A percentile compares a stretch with the other conserved stretches of the same genome.
Evolutionary conservation across 1,140 invertebrate species (phyloP).

Genomic region (Drosophila ficusphila): DNA sequence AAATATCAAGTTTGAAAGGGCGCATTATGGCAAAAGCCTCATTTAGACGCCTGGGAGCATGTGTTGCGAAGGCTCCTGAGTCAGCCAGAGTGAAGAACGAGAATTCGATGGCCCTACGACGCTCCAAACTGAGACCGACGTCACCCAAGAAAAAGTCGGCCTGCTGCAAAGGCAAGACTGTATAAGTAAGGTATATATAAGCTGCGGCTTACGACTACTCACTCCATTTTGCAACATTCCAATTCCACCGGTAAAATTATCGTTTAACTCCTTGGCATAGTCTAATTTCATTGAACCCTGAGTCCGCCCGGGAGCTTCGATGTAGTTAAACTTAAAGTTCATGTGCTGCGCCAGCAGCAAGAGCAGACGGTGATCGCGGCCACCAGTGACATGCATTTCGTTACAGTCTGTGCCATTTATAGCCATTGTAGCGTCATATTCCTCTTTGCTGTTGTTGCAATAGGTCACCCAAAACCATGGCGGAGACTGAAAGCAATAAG

Average conservation of each 20-base stretch:
- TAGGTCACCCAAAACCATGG: slow-evolving; percentile 90
- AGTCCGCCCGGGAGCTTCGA: slow-evolving; percentile 88
- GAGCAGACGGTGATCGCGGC: slow-evolving; percentile 88
- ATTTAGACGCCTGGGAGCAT: slow-evolving; percentile 88
- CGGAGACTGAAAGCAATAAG: slow-evolving; percentile 86
- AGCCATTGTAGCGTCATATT: not conserved
- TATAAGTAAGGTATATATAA: slow-evolving; percentile 4
- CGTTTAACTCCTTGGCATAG: slow-evolving; percentile 85
- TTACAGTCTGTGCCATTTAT: slow-evolving; percentile 71
- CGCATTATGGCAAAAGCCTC: slow-evolving; percentile 89
- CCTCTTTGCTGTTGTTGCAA: slow-evolving; percentile 71
- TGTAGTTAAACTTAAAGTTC: slow-evolving; percentile 88
- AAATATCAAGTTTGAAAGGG: slow-evolving; percentile 89
- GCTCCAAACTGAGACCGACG: slow-evolving; percentile 88
- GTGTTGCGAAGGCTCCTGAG: slow-evolving; percentile 89
- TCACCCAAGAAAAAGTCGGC: slow-evolving; percentile 89
- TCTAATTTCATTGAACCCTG: slow-evolving; percentile 87
- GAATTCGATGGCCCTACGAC: slow-evolving; percentile 88
- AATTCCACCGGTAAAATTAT: slow-evolving; percentile 88
- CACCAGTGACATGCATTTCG: slow-evolving; percentile 87
- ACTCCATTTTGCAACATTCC: slow-evolving; percentile 88
- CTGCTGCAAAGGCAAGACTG: slow-evolving; percentile 84
- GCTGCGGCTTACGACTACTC: slow-evolving; percentile 15
- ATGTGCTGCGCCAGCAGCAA: slow-evolving; percentile 87
- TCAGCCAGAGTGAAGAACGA: slow-evolving; percentile 89